A percentile compares a stretch with the other conserved stretches of the same genome.
Conservation (phyloP, 37 sponge, comb jelly and placozoan genomes). For the Haliclona indistincta region DNA sequence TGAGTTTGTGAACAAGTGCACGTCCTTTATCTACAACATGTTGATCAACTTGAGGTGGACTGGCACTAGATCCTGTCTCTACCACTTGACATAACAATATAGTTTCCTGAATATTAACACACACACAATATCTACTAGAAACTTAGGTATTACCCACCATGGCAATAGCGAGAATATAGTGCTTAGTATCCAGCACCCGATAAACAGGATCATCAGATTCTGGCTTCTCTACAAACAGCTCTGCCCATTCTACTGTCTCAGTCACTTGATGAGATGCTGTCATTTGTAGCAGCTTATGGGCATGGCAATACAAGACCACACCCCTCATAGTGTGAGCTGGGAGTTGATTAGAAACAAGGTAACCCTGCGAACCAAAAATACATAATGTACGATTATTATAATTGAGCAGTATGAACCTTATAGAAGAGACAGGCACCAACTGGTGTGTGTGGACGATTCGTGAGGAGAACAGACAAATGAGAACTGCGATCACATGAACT, state of each 20-base stretch:
- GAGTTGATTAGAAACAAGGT: conserved; percentile 51
- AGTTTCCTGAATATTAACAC: conserved; percentile 5
- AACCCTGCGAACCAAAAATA: conserved; percentile 11
- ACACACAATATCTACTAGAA: neutral
- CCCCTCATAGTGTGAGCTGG: neutral
- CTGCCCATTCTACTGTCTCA: conserved; percentile 58
- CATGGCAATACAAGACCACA: conserved; percentile 24
- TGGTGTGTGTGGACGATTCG: conserved; percentile 13
- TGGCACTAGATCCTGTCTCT: neutral
- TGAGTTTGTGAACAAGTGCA: conserved; percentile 32
- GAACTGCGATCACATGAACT: conserved; percentile 36
- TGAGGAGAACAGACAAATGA: conserved; percentile 4
- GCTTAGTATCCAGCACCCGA: no score
- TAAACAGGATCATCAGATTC: no score
- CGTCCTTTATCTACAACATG: conserved; percentile 28
- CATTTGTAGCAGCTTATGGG: conserved; percentile 48
- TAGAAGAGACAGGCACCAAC: conserved; percentile 54
- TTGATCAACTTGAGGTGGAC: conserved; percentile 21
- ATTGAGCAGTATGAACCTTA: conserved; percentile 10
- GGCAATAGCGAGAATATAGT: conserved; percentile 42
- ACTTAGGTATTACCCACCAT: conserved; percentile 7
- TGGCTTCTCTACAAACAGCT: conserved; percentile 31
- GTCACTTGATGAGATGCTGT: conserved; percentile 22
- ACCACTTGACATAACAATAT: conserved; percentile 44
- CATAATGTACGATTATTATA: neutral